Evolutionary conservation across 1,140 invertebrate species (phyloP).

Genomic region (Drosophila teissieri): DNA sequence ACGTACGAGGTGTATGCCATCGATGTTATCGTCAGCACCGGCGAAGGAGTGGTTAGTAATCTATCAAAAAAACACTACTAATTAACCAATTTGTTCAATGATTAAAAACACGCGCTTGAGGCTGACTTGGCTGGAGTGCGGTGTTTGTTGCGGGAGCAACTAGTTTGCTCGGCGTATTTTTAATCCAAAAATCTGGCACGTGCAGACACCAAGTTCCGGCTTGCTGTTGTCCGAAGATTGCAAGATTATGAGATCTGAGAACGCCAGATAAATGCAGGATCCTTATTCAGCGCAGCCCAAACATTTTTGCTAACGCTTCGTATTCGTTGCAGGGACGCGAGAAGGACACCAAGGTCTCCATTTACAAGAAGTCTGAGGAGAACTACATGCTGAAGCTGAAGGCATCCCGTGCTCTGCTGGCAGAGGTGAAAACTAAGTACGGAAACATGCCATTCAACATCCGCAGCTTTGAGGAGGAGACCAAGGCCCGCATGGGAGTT

Average conservation of each 20-base stretch:
- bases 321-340: conserved; percentile 89
- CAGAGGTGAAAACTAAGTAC: conserved; percentile 96
- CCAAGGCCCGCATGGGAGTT: conserved; percentile 98
- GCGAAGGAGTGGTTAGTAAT: conserved; percentile 90
- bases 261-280: conserved; percentile 9
- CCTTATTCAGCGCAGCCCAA: neutral
- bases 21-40: conserved; percentile 98
- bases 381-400: conserved; percentile 98
- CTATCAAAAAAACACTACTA: neutral
- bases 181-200: conserved; percentile 39
- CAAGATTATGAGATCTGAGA: conserved; percentile 84
- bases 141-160: conserved; percentile 26
- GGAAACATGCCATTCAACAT: conserved; percentile 97
- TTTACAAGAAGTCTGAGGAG: conserved; percentile 99
- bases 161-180: conserved; percentile 29
- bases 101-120: conserved; percentile 81
- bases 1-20: conserved; percentile 99
- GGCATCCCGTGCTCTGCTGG: conserved; percentile 97
- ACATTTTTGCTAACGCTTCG: conserved; percentile 20
- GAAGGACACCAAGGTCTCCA: conserved; percentile 96
- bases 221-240: conserved; percentile 61
- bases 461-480: conserved; percentile 97
- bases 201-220: conserved; percentile 15
- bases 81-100: conserved; percentile 64
- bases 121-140: conserved; percentile 38